Base-by-base conservation (phyloP, 2,888 invertebrate genomes). In the Rutpela maculata region DNA sequence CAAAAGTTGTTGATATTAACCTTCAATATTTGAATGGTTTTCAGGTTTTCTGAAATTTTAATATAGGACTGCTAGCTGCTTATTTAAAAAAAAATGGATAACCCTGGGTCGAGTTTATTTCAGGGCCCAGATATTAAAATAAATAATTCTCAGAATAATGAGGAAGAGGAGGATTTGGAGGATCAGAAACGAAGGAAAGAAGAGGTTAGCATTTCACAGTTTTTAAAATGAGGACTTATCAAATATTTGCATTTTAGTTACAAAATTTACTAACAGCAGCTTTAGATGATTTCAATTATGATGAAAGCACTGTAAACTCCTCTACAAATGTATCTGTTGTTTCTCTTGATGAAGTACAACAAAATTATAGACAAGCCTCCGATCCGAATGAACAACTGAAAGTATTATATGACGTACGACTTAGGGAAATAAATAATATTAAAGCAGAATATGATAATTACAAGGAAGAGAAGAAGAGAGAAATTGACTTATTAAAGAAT, bases 101-200 rank as follows among this genome's bases (percentile, higher is more conserved):
- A 81, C 78, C 93, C 94, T 66, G 94, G 93, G 66, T 91, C 93
- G 90, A 95, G 94, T 90, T 91, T 95, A 83, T 95, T 95, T 86
- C 93, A 94, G 90, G 94, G 93, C 78, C 92, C 92, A 38, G 92
- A 92, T 84, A 92, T 95, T 81, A 93, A 93, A 82, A 90, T 95
- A 82, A 93, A 94, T 87, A 92, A 92, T 83, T 90, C 92, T 63
- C 93, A 94, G 86, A 91, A 92, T 71, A 91, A 93, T 74, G 93
- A 93, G 84, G 95, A 95, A 85, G 95, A 95, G 84, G 94, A 93
- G 79, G 87, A 88, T 79, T 83, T 93, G 1, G 93, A 94, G 88
- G 95, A 95, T 86, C 92, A 93, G 86, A 92, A 92, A 84, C 91
- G 94, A 75, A 91, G 93, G 43, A 91, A 93, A 81, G 92, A 92